These are phyloP conservation scores for Chrosomus eos DNA, from an alignment of 2,797 vertebrate species.

Conservation along the genomic window DNA sequence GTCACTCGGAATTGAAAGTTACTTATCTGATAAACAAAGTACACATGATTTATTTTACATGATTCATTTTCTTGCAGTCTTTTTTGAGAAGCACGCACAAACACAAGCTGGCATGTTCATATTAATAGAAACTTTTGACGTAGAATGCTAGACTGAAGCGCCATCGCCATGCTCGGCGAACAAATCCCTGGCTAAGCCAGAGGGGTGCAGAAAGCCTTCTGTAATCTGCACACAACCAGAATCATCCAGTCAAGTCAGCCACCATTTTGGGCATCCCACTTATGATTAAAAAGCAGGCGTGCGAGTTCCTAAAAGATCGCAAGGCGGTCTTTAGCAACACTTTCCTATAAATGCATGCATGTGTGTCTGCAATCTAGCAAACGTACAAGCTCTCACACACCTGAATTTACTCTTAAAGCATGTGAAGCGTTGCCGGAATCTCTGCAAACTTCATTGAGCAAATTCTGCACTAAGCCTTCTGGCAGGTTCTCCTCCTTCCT, in stretches of 20 bases:
- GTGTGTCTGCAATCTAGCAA: slow-evolving; percentile 2
- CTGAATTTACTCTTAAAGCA: slow-evolving; percentile 16
- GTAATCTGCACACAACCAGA: slow-evolving; percentile 59
- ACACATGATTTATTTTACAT: slow-evolving; percentile 6
- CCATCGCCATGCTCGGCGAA: slow-evolving; percentile 49
- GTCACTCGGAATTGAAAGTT: not conserved
- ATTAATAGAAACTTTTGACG: slow-evolving; percentile 45
- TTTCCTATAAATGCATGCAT: slow-evolving; percentile 3
- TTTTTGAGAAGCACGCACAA: not conserved
- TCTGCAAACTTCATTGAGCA: slow-evolving; percentile 51
- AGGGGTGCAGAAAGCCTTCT: slow-evolving; percentile 49
- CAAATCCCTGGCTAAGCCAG: slow-evolving; percentile 59
- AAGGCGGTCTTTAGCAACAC: slow-evolving; percentile 26
- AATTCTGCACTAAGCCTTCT: slow-evolving; percentile 57
- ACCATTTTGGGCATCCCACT: slow-evolving; percentile 46
- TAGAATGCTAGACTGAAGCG: slow-evolving; percentile 50
- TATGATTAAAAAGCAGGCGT: slow-evolving; percentile 40
- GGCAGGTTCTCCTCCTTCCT: slow-evolving; percentile 55
- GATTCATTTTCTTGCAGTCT: slow-evolving; percentile 1
- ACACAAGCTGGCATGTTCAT: slow-evolving; percentile 32
- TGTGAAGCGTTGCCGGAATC: slow-evolving; percentile 39
- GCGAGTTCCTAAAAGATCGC: slow-evolving; percentile 25
- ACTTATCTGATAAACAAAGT: not conserved
- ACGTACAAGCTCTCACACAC: not conserved
- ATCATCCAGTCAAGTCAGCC: slow-evolving; percentile 50